A percentile compares a stretch with the other conserved stretches of the same genome.
phyloP scores from a whole-genome alignment of 2,113 vertebrate genomes.

The Centropus unirufus region DNA sequence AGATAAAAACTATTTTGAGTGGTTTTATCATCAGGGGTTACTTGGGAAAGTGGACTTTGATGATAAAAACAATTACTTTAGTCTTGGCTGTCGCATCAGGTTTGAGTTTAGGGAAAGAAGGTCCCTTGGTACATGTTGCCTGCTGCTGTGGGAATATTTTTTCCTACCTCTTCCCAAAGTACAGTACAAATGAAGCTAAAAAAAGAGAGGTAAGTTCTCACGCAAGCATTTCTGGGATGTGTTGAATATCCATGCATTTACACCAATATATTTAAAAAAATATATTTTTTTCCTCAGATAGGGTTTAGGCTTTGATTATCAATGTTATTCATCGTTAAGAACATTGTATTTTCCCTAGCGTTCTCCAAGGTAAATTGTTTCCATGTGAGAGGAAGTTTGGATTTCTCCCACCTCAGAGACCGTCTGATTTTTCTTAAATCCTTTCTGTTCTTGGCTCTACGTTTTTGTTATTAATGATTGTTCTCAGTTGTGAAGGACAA shows the following conservation, averaged over 20 bases:
- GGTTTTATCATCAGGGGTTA: constrained; percentile 99
- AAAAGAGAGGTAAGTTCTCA: constrained; percentile 89
- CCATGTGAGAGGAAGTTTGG: neutral
- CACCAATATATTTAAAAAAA: neutral
- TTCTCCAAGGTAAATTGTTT: neutral
- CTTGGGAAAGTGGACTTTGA: constrained; percentile 97
- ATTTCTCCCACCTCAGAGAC: neutral
- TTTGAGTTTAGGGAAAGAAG: constrained; percentile 97
- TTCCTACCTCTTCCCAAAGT: constrained; percentile 99
- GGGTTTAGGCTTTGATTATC: neutral
- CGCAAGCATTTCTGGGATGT: neutral
- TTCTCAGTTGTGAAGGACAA: neutral
- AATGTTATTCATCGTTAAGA: neutral
- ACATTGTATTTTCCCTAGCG: neutral
- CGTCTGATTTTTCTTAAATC: neutral
- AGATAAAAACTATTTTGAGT: constrained; percentile 99
- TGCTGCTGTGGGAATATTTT: constrained; percentile 99
- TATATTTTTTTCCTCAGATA: neutral
- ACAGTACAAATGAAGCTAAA: constrained; percentile 99
- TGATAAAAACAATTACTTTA: constrained; percentile 98
- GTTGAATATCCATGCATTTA: neutral
- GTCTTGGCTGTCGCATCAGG: constrained; percentile 97
- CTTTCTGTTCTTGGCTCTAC: neutral
- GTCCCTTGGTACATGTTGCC: constrained; percentile 96
- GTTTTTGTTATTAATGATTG: neutral